Percentiles rank a stretch among this genome's conserved stretches.
phyloP scores from a whole-genome alignment of 2,797 vertebrate species.

The Centroberyx gerrardi region DNA sequence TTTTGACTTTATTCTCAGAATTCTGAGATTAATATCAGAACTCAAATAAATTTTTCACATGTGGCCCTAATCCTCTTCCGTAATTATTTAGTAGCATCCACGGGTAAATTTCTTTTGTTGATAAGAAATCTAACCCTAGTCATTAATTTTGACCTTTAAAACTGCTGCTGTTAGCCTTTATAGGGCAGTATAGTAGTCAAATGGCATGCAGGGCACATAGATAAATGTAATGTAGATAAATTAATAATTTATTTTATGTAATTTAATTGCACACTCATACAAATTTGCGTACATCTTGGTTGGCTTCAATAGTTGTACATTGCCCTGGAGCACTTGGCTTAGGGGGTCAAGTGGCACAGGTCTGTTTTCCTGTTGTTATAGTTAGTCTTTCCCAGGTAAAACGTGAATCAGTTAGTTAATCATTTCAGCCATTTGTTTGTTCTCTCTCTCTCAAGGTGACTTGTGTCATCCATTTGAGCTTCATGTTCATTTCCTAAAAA shows the following conservation, averaged over 20 bases:
- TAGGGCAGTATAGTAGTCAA: background rate
- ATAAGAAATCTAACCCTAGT: background rate
- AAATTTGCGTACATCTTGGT: no score
- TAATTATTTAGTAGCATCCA: no score
- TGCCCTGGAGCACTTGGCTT: no score
- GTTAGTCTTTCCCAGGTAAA: background rate
- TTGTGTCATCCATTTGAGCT: conserved; percentile 6
- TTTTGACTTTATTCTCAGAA: no score
- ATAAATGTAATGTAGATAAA: background rate
- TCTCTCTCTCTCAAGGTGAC: conserved; percentile 17
- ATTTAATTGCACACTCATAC: no score
- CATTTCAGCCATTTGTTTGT: conserved; percentile 3
- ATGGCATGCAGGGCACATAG: background rate
- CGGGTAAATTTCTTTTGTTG: no score
- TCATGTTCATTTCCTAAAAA: conserved; percentile 38
- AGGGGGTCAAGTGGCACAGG: no score
- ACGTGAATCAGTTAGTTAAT: background rate
- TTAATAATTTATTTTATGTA: background rate
- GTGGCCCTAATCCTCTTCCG: no score
- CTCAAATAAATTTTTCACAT: no score
- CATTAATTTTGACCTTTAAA: background rate
- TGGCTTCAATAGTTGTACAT: no score
- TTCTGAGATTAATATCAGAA: no score
- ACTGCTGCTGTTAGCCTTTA: background rate
- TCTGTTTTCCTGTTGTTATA: background rate